phyloP scores from a whole-genome alignment of 2,797 vertebrate genomes.

The Smutsia gigantea region DNA sequence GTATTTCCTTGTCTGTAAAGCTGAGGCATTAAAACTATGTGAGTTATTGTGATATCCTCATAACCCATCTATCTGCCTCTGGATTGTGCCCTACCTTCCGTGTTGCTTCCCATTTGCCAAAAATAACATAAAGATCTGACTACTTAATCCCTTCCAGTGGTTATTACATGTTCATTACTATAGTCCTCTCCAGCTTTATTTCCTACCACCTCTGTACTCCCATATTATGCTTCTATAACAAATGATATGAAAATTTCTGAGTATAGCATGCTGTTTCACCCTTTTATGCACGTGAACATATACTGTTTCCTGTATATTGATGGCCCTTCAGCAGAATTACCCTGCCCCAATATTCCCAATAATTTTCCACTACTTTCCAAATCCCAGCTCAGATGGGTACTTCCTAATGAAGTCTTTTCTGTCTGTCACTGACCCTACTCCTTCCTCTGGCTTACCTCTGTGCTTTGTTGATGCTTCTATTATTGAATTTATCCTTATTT shows the following conservation, averaged over 20 bases:
- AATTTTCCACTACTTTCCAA: not conserved
- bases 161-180: not conserved
- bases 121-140: not conserved
- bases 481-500: not conserved
- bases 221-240: constrained; percentile 4
- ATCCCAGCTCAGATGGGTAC: not conserved
- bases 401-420: not conserved
- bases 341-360: not conserved
- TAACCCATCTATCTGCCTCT: not conserved
- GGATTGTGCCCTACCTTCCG: not conserved
- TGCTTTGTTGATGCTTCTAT: not conserved
- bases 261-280: not conserved
- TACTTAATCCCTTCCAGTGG: not conserved
- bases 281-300: not conserved
- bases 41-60: not conserved
- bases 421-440: not conserved
- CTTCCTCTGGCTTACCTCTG: not conserved
- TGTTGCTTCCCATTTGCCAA: not conserved
- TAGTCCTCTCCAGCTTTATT: not conserved
- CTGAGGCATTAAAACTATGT: not conserved
- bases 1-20: not conserved
- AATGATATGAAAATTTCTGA: not conserved
- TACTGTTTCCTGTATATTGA: not conserved
- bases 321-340: not conserved
- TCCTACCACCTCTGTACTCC: not conserved